Conservation (phyloP, 2,888 invertebrate genomes). For the Hemicrepidius hirtus region DNA sequence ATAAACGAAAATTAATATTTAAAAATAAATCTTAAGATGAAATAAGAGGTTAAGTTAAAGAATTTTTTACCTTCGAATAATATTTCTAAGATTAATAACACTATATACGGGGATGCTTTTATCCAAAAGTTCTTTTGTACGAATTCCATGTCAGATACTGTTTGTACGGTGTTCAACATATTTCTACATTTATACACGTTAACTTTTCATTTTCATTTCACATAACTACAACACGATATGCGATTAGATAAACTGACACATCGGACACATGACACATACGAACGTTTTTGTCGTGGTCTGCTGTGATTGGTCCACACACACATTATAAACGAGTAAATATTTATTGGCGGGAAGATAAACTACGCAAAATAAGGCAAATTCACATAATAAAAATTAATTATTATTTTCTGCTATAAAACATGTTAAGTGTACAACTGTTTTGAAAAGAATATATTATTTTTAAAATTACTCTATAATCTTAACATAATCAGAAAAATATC, state of each 20-base stretch:
- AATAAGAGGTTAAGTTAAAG: conserved; percentile 54
- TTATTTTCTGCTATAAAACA: no score
- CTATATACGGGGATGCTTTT: conserved; percentile 80
- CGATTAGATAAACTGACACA: conserved; percentile 39
- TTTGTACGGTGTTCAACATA: conserved; percentile 64
- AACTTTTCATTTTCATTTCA: conserved; percentile 17
- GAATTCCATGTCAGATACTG: conserved; percentile 75
- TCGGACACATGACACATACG: no score
- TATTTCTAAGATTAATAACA: conserved; percentile 80
- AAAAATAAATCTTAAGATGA: conserved; percentile 45
- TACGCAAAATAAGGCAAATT: background rate
- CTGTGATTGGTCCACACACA: conserved; percentile 71
- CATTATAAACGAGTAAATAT: background rate
- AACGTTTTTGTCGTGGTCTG: conserved; percentile 70
- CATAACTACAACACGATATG: conserved; percentile 1
- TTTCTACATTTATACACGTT: conserved; percentile 24
- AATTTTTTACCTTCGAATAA: conserved; percentile 79
- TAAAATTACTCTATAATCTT: no score
- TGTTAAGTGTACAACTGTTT: no score
- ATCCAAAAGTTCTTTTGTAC: conserved; percentile 73
- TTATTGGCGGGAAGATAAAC: conserved; percentile 15
- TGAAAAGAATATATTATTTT: no score
- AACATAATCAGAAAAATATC: no score
- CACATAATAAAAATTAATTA: no score
- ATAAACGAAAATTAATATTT: conserved; percentile 49